Percentiles rank a stretch among this genome's conserved stretches.
Conservation (phyloP, 1,140 invertebrate genomes). For the Leptinotarsa undecemlineata region DNA sequence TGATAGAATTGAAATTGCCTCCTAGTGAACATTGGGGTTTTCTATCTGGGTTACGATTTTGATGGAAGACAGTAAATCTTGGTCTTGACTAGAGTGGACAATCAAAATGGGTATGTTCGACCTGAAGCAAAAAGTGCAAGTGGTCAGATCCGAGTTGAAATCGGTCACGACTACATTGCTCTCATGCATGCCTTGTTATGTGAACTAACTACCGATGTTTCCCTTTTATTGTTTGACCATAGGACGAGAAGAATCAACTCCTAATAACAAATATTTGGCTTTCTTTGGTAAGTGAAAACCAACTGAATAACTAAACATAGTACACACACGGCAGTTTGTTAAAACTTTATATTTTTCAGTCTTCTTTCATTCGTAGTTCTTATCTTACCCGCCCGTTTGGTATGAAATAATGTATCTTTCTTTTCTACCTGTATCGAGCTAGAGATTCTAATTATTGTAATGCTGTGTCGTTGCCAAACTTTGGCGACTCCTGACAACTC, state of each 20-base stretch:
- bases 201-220: constrained; percentile 66
- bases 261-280: constrained; percentile 87
- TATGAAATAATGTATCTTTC: constrained; percentile 28
- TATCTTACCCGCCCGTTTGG: constrained; percentile 34
- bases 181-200: constrained; percentile 53
- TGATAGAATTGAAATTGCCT: too few relatives aligned
- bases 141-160: neutral
- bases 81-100: neutral
- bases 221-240: constrained; percentile 64
- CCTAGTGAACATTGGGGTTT: too few relatives aligned
- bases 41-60: too few relatives aligned
- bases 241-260: constrained; percentile 68
- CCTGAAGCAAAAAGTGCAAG: neutral
- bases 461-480: constrained; percentile 35
- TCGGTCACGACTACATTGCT: constrained; percentile 21
- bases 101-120: neutral
- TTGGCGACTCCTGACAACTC: constrained; percentile 4
- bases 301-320: constrained; percentile 56
- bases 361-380: constrained; percentile 40
- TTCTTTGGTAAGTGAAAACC: constrained; percentile 81
- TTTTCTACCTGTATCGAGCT: constrained; percentile 34
- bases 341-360: constrained; percentile 41
- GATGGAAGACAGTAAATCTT: neutral
- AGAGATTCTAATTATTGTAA: constrained; percentile 36
- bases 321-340: constrained; percentile 59